Base-by-base conservation (phyloP, 35 echinoderm and acorn worm genomes). In the Apostichopus japonicus region DNA sequence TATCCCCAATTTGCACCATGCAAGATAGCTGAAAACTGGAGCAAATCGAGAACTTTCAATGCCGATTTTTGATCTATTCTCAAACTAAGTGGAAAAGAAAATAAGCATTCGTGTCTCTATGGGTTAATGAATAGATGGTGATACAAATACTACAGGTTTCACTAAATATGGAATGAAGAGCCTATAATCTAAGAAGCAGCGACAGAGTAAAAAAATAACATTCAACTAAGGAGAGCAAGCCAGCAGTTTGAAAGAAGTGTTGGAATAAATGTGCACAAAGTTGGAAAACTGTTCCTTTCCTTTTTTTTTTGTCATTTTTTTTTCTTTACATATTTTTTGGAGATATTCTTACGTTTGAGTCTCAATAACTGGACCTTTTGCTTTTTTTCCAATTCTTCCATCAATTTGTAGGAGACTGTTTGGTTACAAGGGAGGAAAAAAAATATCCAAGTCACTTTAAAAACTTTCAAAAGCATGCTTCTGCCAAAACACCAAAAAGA, bases 331-430 rank as follows among this genome's bases (percentile, higher is more conserved):
- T 67, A 44, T 44, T 44, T 44, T 44, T 19, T 67, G 6, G 4
- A 19, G 63, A 67, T 11, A 17, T 54, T 33, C 79, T 83, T 83
- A 83, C 79, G 6, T 83, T 83, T 16, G 44, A 83, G 79, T 44
- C 51, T 84, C 23, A 84, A 84, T 17, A 59, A 7, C 56, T n/a
- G 81, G 6, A n/a, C 21, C 53, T 59, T 84, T 59, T 24, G 81
- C 54, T 84, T 23, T 84, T 22, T 84, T 57, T 84, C 81, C 56
- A n/a, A 84, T 23, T 55, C 56, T 58, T 84, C 81, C 81, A 24
- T 84, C 54, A 84, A 58, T 51, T 84, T 84, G 81, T 84, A 84
- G 21, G 81, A 84, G 21, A 84, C 81, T 84, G 81, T 84, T 84
- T 24, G 19, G 57, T 58, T 15, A 11, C 24, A 22, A 54, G n/a